Conservation (phyloP, 2,888 invertebrate genomes). For the Eupithecia vulgata region DNA sequence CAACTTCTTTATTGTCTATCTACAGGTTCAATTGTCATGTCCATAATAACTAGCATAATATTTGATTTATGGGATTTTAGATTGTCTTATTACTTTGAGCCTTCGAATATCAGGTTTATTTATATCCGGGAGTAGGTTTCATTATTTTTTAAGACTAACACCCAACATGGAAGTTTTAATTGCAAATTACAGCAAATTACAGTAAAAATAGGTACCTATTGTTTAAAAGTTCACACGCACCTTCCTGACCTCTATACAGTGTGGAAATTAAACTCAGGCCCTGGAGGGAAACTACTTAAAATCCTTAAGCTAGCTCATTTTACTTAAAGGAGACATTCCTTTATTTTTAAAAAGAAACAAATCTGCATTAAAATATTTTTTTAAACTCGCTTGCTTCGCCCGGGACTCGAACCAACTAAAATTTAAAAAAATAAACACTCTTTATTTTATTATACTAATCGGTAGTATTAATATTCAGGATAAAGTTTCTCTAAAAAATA, state of each 20-base stretch:
- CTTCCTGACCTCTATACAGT: slow-evolving; percentile 9
- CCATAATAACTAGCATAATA: neutral
- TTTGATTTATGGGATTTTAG: neutral
- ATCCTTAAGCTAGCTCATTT: too few species aligned
- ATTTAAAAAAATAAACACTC: too few species aligned
- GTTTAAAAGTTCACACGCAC: neutral
- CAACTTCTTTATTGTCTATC: neutral
- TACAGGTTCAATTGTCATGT: neutral
- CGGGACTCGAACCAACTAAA: too few species aligned
- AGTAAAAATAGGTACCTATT: neutral
- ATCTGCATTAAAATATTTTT: too few species aligned
- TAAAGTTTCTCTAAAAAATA: too few species aligned
- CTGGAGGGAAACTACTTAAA: too few species aligned
- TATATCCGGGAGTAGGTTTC: neutral
- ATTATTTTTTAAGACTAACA: neutral
- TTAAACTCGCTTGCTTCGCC: too few species aligned
- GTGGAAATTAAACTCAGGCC: too few species aligned
- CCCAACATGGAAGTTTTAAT: neutral
- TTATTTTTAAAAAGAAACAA: too few species aligned
- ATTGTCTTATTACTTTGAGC: neutral
- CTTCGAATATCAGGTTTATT: slow-evolving; percentile 5
- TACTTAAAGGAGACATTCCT: too few species aligned
- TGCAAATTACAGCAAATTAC: neutral
- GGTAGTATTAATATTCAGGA: too few species aligned
- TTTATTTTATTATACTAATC: too few species aligned